Percentiles rank a stretch among this genome's conserved stretches.
phyloP scores from a whole-genome alignment of 2,797 vertebrate genomes.

The Parambassis ranga region DNA sequence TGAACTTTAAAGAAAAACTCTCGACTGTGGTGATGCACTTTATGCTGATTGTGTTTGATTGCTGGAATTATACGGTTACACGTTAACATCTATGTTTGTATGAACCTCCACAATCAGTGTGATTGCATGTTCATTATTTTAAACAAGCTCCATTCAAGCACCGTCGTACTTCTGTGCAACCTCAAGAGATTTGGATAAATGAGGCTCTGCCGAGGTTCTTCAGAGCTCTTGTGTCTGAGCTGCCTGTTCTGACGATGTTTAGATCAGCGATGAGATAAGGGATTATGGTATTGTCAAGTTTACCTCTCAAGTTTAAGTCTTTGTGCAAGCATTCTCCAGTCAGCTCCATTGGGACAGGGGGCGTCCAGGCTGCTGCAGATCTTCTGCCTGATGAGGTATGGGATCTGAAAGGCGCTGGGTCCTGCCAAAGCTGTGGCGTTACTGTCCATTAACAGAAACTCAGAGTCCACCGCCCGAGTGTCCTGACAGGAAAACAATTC shows the following conservation, averaged over 20 bases:
- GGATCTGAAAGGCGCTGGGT: constrained; percentile 99
- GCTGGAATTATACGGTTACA: background rate
- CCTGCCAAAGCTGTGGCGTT: constrained; percentile 93
- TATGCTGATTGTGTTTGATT: constrained; percentile 3
- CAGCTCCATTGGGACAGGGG: constrained; percentile 90
- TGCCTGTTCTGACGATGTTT: background rate
- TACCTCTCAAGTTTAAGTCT: constrained; percentile 98
- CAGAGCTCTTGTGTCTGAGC: constrained; percentile 14
- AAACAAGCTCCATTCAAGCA: constrained; percentile 2
- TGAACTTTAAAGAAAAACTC: constrained; percentile 40
- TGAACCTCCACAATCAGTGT: background rate
- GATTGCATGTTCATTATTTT: constrained; percentile 19
- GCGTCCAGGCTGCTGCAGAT: constrained; percentile 98
- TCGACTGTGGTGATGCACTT: constrained; percentile 4
- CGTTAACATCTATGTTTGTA: background rate
- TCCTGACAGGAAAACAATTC: constrained; percentile 78
- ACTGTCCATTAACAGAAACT: constrained; percentile 89
- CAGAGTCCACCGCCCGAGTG: constrained; percentile 87
- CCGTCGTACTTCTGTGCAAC: background rate
- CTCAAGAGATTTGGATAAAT: constrained; percentile 7
- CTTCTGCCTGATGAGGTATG: constrained; percentile 99
- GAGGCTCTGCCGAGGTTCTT: constrained; percentile 4
- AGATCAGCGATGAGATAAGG: constrained; percentile 25
- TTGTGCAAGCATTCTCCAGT: constrained; percentile 97
- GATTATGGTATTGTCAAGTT: background rate